Conservation (phyloP, 2,797 vertebrate genomes). For the Enteromius trimaculatus region DNA sequence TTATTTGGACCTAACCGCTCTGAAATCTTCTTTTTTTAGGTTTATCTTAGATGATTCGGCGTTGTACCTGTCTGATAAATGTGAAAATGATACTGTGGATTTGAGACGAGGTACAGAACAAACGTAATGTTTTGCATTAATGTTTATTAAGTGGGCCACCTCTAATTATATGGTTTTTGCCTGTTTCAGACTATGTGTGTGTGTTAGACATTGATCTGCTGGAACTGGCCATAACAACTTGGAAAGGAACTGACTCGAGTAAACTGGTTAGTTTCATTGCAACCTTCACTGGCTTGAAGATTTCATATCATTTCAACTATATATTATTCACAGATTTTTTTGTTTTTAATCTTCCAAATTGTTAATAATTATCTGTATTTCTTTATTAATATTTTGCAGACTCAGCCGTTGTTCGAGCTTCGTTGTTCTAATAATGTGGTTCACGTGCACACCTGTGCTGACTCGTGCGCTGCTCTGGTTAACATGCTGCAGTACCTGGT, state of each 20-base stretch:
- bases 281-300: neutral
- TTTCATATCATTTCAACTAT: neutral
- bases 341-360: neutral
- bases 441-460: conserved; percentile 90
- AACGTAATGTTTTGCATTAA: neutral
- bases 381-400: conserved; percentile 63
- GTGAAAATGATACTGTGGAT: conserved; percentile 84
- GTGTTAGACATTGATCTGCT: conserved; percentile 91
- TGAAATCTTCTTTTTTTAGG: conserved; percentile 67
- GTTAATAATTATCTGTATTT: neutral
- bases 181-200: conserved; percentile 86
- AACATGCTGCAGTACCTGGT: conserved; percentile 90
- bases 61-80: conserved; percentile 92
- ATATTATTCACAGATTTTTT: neutral
- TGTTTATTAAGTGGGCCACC: neutral
- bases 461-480: conserved; percentile 88
- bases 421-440: conserved; percentile 93
- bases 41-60: conserved; percentile 94
- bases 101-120: conserved; percentile 83
- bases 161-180: neutral
- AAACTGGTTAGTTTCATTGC: conserved; percentile 78
- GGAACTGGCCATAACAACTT: conserved; percentile 92
- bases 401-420: conserved; percentile 88
- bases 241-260: conserved; percentile 84
- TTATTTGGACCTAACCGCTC: neutral